Conservation (phyloP, 2,113 vertebrate species). For the Entosphenus tridentatus region DNA sequence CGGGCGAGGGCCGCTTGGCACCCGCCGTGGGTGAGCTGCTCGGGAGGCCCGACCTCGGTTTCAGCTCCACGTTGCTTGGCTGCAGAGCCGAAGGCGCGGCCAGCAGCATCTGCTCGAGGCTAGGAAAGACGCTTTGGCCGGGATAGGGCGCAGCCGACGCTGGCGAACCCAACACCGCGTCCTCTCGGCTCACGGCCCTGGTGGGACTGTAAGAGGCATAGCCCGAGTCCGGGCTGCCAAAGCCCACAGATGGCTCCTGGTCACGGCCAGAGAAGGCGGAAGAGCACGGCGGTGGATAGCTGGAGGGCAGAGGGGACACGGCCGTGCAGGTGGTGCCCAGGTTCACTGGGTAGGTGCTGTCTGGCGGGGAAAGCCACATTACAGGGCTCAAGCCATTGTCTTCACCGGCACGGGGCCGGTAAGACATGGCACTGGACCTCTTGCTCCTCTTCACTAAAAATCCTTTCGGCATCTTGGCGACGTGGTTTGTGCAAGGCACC, state of each 20-base stretch:
- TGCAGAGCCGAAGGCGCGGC: constrained; percentile 17
- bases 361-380: constrained; percentile 10
- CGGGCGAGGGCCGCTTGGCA: constrained; percentile 9
- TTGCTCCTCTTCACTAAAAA: constrained; percentile 67
- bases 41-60: constrained; percentile 11
- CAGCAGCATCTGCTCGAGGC: constrained; percentile 19
- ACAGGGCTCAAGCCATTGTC: constrained; percentile 9
- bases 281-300: constrained; percentile 19
- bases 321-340: constrained; percentile 8
- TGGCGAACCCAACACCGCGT: constrained; percentile 20
- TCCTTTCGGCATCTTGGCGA: constrained; percentile 50
- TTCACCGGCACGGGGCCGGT: constrained; percentile 26
- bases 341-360: constrained; percentile 6
- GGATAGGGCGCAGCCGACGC: constrained; percentile 24
- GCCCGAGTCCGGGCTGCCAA: background rate
- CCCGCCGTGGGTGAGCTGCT: constrained; percentile 15
- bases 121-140: constrained; percentile 14
- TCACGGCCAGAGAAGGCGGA: constrained; percentile 19
- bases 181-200: constrained; percentile 12
- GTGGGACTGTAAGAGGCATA: constrained; percentile 12
- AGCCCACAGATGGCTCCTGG: constrained; percentile 10
- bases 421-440: constrained; percentile 30
- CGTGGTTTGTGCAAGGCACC: too few relatives aligned
- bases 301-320: constrained; percentile 14
- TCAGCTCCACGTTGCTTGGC: constrained; percentile 12